Evolutionary conservation across 2,888 invertebrate genomes (phyloP), one percentile per base, ranked within the genome.

Genomic region (Tetranychus truncatus): DNA sequence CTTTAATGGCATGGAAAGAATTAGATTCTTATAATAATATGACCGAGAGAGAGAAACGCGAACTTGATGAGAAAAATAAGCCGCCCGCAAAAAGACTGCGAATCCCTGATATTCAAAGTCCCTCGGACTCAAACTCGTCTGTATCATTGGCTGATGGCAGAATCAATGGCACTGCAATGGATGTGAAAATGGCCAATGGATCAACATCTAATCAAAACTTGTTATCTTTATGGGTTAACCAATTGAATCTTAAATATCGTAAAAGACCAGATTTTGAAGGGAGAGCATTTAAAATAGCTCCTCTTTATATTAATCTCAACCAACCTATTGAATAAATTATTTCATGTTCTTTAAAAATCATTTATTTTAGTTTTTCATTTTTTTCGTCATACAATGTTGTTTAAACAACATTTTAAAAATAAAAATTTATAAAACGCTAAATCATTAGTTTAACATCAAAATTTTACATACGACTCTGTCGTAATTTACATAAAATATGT

Each of bases 1-100:
- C 44, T 72, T 81, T 81, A 45, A 78, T 79, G 72, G 79, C 80
- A 7, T 82, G 81, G 81, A 81, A 81, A 75, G 81, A 82, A 72
- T 76, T 81, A 2, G 82, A 82, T 69, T 45, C 46, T 18, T 75
- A 66, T 67, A 76, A 72, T 71, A 45, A 69, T 66, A 73, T 75
- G 65, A 66, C 45, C 46, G 74, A 77, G 45, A 7, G 74, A 72
- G 74, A 77, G 24, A 74, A 74, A 66, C 34, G 45, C 18, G 69
- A 69, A 9, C 5, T 69, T 6, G 34, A 69, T 21, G 69, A 69
- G 9, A 55, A 55, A 55, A 55, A 15, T 55, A 69, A 69, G 8
- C 21, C 69, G 8, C 34, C 69, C 18, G 69, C 69, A 20, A 69
- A 69, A 21, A 18, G 69, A 69, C 11, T 24, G 34, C 69, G 69